Evolutionary conservation across 1,140 invertebrate species (phyloP), one percentile per base, ranked within the genome.

Genomic region (Vanessa tameamea): DNA sequence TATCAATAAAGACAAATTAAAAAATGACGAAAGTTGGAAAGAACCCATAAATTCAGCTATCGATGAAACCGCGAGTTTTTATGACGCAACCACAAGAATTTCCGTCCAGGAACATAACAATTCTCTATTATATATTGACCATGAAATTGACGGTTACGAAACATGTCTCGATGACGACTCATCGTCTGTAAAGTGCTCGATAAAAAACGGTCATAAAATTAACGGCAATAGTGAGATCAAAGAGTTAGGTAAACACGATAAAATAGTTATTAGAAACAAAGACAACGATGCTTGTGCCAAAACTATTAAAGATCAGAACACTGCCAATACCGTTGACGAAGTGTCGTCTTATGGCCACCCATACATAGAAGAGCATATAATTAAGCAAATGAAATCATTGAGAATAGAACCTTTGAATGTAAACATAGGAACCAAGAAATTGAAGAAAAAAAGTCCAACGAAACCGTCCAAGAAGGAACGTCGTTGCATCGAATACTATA

Each of bases 111-210:
- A 92, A 77, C 86, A 87, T 76, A 88, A 82, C 50, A 88, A 81
- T 79, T 83, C 84, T 3, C 75, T 92, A 47, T 64, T 91, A 53
- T 93, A 85, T 55, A 93, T 93, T 31, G 93, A 93, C 76, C 93
- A 93, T 78, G 92, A 93, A 72, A 86, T 93, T 65, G 92, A 93
- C 43, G 92, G 92, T 59, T 93, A 93, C 78, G 92, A 93, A 84
- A 93, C 92, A 43, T 93, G 92, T 75, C 78, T 93, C 47, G 92
- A 93, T 76, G 92, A 93, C 61, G 91, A 93, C 71, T 89, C 89
- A 13, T 81, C 81, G 53, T 91, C 90, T n/a, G 77, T 83, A 31
- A 93, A 88, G 82, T 87, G 85, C 81, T 66, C 79, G 43, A 78
- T 84, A 78, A 91, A 87, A 81, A 90, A 89, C 77, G 84, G 76